Base-by-base conservation (phyloP, 2,113 vertebrate species). In the Chionomys nivalis region DNA sequence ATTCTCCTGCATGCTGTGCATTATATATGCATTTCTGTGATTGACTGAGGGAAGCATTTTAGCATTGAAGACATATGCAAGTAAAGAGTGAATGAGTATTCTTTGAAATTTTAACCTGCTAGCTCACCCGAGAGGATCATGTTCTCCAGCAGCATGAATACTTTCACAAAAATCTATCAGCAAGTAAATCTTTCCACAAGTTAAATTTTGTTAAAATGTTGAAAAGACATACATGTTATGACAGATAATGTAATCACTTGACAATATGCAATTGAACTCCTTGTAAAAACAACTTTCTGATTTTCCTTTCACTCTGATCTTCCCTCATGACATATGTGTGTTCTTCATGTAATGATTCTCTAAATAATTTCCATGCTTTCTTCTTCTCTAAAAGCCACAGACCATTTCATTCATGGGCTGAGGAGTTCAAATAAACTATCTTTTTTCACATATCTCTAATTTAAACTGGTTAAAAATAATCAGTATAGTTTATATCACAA, bases 381-480 rank as follows among this genome's bases (percentile, higher is more conserved):
- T 23, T 5, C 39, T 94, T 90, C 28, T 96, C 70, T 9, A 83
- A n/a, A 88, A 66, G 36, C 24, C 33, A 93, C 2, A 91, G 47
- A 10, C 0, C 5, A 44, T 90, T 23, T 72, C 16, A 79, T 89
- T 96, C 72, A 92, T 44, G 78, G 49, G 8, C 24, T 76, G 39
- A 81, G 7, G 79, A 9, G 3, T 26, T 93, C 70, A 86, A 82
- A 73, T 88, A 73, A 88, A 70, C 23, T 78, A 21, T 31, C 81
- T 93, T 3, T 44, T 94, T 90, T 86, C 31, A 87, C 42, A 47
- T 92, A 39, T 87, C 44, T 73, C 58, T 33, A 88, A 87, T 93
- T 3, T 88, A 17, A 87, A 65, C 28, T 86, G 26, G 79, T 94
- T 94, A 12, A 73, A 68, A 90, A 77, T 63, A 94, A 94, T 77